phyloP scores from a whole-genome alignment of 2,888 invertebrate species.

The Neoscelio sp. region DNA sequence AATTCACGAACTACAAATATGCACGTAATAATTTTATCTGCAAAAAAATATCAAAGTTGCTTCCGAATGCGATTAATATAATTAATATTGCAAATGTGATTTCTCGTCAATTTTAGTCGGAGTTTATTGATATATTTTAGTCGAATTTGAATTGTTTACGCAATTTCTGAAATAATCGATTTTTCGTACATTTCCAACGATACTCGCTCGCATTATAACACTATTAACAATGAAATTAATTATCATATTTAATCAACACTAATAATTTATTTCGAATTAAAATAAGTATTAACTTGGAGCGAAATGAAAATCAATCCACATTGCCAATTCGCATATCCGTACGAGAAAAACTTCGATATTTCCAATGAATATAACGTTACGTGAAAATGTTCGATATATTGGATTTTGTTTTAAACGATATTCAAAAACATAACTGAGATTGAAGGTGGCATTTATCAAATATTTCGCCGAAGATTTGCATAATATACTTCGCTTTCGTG shows the following conservation, averaged over 20 bases:
- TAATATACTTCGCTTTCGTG: background rate
- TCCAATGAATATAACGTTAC: too few relatives aligned
- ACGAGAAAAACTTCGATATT: too few relatives aligned
- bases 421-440: background rate
- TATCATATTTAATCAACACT: too few relatives aligned
- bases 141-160: constrained; percentile 19
- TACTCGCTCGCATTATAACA: background rate
- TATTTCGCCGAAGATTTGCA: background rate
- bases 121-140: constrained; percentile 20
- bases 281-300: too few relatives aligned
- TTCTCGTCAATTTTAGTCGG: constrained; percentile 11
- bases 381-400: too few relatives aligned
- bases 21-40: constrained; percentile 18
- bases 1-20: constrained; percentile 20
- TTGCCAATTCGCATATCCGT: too few relatives aligned
- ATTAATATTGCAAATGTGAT: constrained; percentile 44
- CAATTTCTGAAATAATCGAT: constrained; percentile 15
- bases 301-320: too few relatives aligned
- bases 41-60: constrained; percentile 20
- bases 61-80: constrained; percentile 16
- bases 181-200: constrained; percentile 23
- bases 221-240: constrained; percentile 19
- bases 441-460: background rate
- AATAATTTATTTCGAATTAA: too few relatives aligned
- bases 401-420: background rate